A percentile compares a stretch with the other conserved stretches of the same genome.
phyloP scores from a whole-genome alignment of 1,140 invertebrate genomes.

The Lepidotrigona ventralis region DNA sequence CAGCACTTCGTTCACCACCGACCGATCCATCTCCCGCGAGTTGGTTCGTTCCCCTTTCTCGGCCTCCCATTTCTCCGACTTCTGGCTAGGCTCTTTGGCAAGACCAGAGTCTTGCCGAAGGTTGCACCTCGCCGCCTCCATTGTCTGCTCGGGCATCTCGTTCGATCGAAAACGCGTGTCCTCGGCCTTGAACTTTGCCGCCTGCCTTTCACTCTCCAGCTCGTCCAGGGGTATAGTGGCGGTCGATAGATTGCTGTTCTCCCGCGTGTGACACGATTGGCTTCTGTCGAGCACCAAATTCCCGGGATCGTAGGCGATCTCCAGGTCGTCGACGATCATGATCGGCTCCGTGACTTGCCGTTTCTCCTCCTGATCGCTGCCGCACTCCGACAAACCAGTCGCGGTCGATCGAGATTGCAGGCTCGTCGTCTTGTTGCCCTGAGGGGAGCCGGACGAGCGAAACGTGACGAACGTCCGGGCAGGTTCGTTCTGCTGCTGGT shows the following conservation, averaged over 20 bases:
- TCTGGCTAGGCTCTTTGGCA: neutral
- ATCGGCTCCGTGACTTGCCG: slow-evolving; percentile 12
- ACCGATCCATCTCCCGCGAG: slow-evolving; percentile 23
- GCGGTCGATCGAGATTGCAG: neutral
- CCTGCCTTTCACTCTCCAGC: slow-evolving; percentile 44
- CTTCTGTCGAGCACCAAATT: slow-evolving; percentile 5
- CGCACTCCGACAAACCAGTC: slow-evolving; percentile 6
- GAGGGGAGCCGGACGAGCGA: slow-evolving; percentile 15
- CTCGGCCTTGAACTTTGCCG: slow-evolving; percentile 34
- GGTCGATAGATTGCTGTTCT: slow-evolving; percentile 57
- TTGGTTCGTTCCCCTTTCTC: slow-evolving; percentile 23
- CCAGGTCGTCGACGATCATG: slow-evolving; percentile 42
- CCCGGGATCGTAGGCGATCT: slow-evolving; percentile 6
- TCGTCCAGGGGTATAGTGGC: slow-evolving; percentile 56
- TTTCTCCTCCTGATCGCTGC: slow-evolving; percentile 11
- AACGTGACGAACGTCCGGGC: slow-evolving; percentile 53
- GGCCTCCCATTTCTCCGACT: neutral
- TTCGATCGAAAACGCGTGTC: neutral
- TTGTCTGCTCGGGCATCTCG: neutral
- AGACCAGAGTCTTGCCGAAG: neutral
- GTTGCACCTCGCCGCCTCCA: neutral
- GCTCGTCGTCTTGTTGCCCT: neutral
- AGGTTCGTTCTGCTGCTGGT: slow-evolving; percentile 43
- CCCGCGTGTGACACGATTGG: slow-evolving; percentile 45
- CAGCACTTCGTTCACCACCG: slow-evolving; percentile 69